These are phyloP conservation scores for Galleria mellonella DNA, from an alignment of 1,140 invertebrate species.

Conservation along the genomic window DNA sequence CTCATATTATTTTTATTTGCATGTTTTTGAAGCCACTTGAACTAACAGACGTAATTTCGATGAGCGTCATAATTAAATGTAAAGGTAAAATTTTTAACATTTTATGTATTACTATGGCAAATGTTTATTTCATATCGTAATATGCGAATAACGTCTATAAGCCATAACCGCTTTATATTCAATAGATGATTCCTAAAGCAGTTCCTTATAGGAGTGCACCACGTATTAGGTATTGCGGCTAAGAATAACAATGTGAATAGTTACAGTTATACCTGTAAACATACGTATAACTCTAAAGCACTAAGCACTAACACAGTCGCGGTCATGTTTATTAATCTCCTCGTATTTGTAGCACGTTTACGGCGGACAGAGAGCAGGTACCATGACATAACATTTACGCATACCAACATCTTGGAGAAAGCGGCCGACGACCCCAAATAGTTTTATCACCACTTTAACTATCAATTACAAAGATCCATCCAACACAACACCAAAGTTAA, in stretches of 20 bases:
- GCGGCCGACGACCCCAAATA: constrained; percentile 45
- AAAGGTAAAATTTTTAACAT: neutral
- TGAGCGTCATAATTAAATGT: neutral
- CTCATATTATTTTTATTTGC: constrained; percentile 7
- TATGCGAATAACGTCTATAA: neutral
- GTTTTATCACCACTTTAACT: constrained; percentile 31
- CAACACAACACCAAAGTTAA: constrained; percentile 9
- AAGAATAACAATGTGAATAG: too few species aligned
- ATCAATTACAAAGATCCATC: constrained; percentile 28
- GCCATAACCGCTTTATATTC: too few species aligned
- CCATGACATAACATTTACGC: constrained; percentile 43
- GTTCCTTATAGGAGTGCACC: constrained; percentile 30
- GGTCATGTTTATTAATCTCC: neutral
- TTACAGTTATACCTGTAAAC: too few species aligned
- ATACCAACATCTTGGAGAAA: constrained; percentile 39
- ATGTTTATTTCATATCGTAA: constrained; percentile 1
- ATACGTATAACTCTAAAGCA: constrained; percentile 19
- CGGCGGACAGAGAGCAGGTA: constrained; percentile 9
- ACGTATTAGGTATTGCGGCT: constrained; percentile 24
- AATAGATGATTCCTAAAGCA: constrained; percentile 8
- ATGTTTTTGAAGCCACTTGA: constrained; percentile 23
- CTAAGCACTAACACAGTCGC: constrained; percentile 28
- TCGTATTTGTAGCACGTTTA: constrained; percentile 1
- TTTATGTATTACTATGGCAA: constrained; percentile 4
- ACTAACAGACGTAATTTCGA: constrained; percentile 26